Percentiles rank a stretch among this genome's conserved stretches.
Conservation (phyloP, 2,888 invertebrate genomes). For the Cosmopolites sordidus region DNA sequence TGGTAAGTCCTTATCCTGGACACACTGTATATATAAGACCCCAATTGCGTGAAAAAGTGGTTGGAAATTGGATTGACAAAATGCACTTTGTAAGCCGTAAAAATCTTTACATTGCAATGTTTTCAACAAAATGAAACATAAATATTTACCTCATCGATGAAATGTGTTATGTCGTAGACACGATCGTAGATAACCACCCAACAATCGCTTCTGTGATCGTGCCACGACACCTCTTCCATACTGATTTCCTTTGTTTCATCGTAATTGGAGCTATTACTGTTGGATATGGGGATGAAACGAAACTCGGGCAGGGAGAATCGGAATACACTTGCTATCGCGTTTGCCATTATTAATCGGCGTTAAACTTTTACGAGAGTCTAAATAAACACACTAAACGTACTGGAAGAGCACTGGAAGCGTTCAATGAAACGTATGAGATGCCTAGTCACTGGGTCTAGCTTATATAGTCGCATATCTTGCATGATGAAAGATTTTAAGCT, state of each 20-base stretch:
- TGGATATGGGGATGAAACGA: not conserved
- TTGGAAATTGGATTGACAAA: too few species aligned
- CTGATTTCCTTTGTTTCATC: constrained; percentile 47
- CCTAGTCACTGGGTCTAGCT: not conserved
- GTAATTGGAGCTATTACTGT: not conserved
- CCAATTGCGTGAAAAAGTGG: too few species aligned
- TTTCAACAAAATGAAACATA: constrained; percentile 21
- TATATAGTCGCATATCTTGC: not conserved
- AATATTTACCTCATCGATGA: constrained; percentile 60
- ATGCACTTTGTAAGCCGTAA: too few species aligned
- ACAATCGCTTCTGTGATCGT: constrained; percentile 69
- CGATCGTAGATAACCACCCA: constrained; percentile 86
- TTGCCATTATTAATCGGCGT: not conserved
- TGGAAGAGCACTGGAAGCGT: not conserved
- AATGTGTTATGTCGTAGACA: constrained; percentile 76
- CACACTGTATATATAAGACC: too few species aligned
- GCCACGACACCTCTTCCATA: constrained; percentile 72
- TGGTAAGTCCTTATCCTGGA: too few species aligned
- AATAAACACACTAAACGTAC: not conserved
- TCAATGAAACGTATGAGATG: too few species aligned
- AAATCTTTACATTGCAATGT: too few species aligned
- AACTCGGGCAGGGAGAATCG: not conserved
- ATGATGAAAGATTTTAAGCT: constrained; percentile 1
- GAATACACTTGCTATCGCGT: not conserved
- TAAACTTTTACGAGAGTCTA: not conserved